Base-by-base conservation (phyloP, 2,113 vertebrate species). In the Hemichromis elongatus region DNA sequence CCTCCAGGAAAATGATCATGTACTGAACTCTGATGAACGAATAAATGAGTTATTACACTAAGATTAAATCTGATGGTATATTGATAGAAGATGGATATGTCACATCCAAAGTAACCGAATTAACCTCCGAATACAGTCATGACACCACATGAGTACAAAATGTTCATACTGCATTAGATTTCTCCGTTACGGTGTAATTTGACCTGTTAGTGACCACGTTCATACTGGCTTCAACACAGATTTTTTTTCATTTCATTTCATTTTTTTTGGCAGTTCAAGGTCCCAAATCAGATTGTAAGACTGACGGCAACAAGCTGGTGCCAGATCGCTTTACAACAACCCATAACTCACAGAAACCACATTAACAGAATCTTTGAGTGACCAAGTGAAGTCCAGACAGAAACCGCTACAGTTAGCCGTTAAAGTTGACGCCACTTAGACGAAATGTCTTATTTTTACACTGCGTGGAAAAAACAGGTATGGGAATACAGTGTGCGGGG, bases 241-340 rank as follows among this genome's bases (percentile, higher is more conserved):
- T 70, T 37, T 5, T 42, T 68, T 73, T n/a, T n/a, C n/a, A n/a
- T n/a, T n/a, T n/a, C n/a, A n/a, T n/a, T n/a, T n/a, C n/a, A n/a
- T n/a, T n/a, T n/a, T n/a, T n/a, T n/a, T n/a, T n/a, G n/a, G n/a
- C 55, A 66, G 59, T 78, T 77, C 81, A 94, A 88, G 93, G 91
- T 86, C 86, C 79, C 26, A 53, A 40, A 54, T 84, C 59, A 45
- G 82, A 84, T 90, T 79, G 89, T 82, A 57, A 30, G 21, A 53
- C 66, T 87, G 79, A 90, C 59, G 82, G 77, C 57, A 77, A 33
- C 52, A 40, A 66, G 24, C 59, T 81, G 30, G 9, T 42, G n/a
- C 47, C 88, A 89, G 83, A 91, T 88, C 90, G 68, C 87, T 86
- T 84, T 83, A 52, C 79, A 82, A 3, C 77, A 42, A 78, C 37